Evolutionary conservation across 1,140 invertebrate species (phyloP), one percentile per base, ranked within the genome.

Genomic region (Brachionus manjavacas): DNA sequence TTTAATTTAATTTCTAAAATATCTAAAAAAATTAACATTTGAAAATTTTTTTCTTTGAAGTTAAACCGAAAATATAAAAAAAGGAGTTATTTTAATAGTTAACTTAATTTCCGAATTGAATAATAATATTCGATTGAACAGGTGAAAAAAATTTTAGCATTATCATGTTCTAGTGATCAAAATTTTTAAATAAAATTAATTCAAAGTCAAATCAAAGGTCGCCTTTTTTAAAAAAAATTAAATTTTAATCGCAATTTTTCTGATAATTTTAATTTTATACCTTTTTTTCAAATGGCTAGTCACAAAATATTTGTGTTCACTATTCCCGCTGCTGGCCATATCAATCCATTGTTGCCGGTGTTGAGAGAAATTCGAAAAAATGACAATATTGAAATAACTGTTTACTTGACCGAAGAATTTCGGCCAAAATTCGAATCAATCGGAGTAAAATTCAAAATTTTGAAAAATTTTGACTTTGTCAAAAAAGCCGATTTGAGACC

Each of bases 401-500:
- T 76, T 49, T 76, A 31, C 25, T 49, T 76, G 31, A 76, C 41
- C 11, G 72, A 76, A 76, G 72, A 76, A 28, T 76, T 76, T 76
- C 16, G 72, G 4, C 4, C 39, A 12, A 76, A 76, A 76, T 76
- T 76, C 16, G 41, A 76, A 49, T 76, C 72, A 49, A 49, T 49
- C 20, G 72, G 72, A 25, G 31, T 35, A 16, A 76, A 28, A 76
- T 76, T 76, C 25, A 76, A 76, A 28, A 4, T 16, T 11, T 28
- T 76, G 16, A 49, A 46, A 49, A 76, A 76, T 49, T 76, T 76
- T 76, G 72, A 76, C 16, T 49, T 76, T 25, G 43, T 76, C 72
- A 76, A 76, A 49, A 76, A 49, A 12, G 72, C 72, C 14, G n/a
- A 76, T 76, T 76, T 76, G 11, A 76, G n/a, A 28, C 72, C 72